phyloP scores from a whole-genome alignment of 2,113 vertebrate species.

The Rhinoptilus africanus region DNA sequence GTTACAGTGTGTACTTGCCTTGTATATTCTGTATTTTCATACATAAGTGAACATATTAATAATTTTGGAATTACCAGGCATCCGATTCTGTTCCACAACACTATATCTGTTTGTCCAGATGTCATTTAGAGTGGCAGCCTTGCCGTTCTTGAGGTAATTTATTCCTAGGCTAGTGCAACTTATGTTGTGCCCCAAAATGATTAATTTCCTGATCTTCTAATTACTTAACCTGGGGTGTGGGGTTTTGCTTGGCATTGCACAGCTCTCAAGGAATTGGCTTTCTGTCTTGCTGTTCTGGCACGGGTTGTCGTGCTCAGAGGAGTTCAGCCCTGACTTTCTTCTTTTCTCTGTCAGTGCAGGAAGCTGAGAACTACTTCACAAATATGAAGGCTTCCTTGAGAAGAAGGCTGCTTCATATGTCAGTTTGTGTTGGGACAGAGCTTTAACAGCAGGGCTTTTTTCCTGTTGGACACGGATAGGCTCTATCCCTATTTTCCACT shows the following conservation, averaged over 20 bases:
- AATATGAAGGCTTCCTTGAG: not conserved
- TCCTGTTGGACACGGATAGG: not conserved
- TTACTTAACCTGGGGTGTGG: not conserved
- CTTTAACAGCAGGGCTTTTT: not conserved
- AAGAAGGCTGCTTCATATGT: not conserved
- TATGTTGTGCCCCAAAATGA: not conserved
- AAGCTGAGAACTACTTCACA: not conserved
- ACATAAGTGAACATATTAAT: not conserved
- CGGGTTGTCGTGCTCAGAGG: accelerated
- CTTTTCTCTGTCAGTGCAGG: accelerated
- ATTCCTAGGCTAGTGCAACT: not conserved
- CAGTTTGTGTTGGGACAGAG: not conserved
- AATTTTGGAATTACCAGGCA: not conserved
- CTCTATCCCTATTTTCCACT: not conserved
- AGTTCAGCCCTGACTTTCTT: not conserved
- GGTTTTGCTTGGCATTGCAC: not conserved
- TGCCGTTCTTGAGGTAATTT: not conserved
- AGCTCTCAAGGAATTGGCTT: not conserved
- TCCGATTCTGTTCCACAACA: not conserved
- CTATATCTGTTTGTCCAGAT: not conserved
- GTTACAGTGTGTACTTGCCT: not conserved
- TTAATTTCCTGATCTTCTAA: not conserved
- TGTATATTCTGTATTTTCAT: not conserved
- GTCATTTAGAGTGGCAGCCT: not conserved
- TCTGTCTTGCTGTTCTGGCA: not conserved